phyloP scores from a whole-genome alignment of 2,888 invertebrate species.

The Frankliniella intonsa region DNA sequence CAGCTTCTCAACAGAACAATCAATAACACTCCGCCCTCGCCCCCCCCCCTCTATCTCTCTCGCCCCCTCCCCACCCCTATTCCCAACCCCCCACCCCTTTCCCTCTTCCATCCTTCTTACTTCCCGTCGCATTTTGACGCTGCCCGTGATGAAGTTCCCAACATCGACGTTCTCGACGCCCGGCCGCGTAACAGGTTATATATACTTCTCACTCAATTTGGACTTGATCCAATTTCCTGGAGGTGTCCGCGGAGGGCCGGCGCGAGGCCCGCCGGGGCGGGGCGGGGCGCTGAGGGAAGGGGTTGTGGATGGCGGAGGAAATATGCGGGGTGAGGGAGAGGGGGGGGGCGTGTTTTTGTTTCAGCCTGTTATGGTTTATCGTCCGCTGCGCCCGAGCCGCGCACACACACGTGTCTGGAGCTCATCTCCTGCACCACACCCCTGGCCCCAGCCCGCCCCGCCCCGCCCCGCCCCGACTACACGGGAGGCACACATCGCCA shows the following conservation, averaged over 20 bases:
- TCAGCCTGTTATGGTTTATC: too few species aligned
- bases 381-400: not conserved
- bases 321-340: not conserved
- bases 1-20: too few species aligned
- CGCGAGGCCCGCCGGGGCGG: not conserved
- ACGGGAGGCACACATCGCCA: not conserved
- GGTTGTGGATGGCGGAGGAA: not conserved
- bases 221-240: conserved; percentile 13
- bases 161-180: not conserved
- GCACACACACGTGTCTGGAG: not conserved
- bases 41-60: not conserved
- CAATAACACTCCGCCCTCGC: not conserved
- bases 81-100: too few species aligned
- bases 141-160: not conserved
- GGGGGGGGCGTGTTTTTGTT: not conserved
- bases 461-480: not conserved
- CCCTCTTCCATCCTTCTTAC: not conserved
- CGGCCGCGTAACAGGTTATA: conserved; percentile 1
- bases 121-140: not conserved
- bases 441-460: not conserved
- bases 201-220: conserved; percentile 23
- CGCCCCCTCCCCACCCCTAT: not conserved
- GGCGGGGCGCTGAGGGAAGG: not conserved
- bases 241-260: not conserved
- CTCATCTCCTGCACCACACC: not conserved